These are phyloP conservation scores for Chamaetylas fuelleborni DNA, from an alignment of 2,113 vertebrate genomes.

Conservation along the genomic window DNA sequence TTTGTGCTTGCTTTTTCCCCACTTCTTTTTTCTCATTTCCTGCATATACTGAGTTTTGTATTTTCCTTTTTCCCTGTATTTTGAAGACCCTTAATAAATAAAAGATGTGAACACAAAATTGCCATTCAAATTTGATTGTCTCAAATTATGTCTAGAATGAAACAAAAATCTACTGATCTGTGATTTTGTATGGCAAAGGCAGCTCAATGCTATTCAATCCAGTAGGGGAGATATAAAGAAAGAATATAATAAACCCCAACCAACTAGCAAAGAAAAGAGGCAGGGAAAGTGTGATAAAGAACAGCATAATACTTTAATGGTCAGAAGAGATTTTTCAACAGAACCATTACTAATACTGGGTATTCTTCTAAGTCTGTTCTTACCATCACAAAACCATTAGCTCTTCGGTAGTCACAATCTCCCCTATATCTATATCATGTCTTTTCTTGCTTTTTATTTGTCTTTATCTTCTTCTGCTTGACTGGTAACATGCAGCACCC, in stretches of 20 bases:
- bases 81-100: slow-evolving; percentile 69
- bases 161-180: slow-evolving; percentile 68
- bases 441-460: slow-evolving; percentile 60
- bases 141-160: slow-evolving; percentile 69
- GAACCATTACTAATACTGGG: slow-evolving; percentile 12
- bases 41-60: slow-evolving; percentile 20
- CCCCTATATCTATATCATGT: slow-evolving; percentile 3
- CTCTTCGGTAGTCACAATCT: slow-evolving; percentile 32
- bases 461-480: slow-evolving; percentile 64
- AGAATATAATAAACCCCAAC: neutral
- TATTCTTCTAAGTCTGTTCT: slow-evolving; percentile 35
- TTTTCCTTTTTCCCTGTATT: slow-evolving; percentile 48
- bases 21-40: neutral
- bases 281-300: slow-evolving; percentile 37
- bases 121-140: slow-evolving; percentile 73
- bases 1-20: neutral
- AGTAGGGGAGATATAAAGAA: slow-evolving; percentile 54
- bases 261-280: neutral
- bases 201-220: slow-evolving; percentile 61
- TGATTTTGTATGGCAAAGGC: slow-evolving; percentile 63
- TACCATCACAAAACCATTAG: slow-evolving; percentile 18
- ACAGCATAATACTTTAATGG: slow-evolving; percentile 62
- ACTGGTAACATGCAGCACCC: slow-evolving; percentile 53
- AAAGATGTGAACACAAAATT: slow-evolving; percentile 74
- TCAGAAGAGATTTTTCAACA: slow-evolving; percentile 42